Base-by-base conservation (phyloP, 2,888 invertebrate genomes). In the Xestia ashworthii region DNA sequence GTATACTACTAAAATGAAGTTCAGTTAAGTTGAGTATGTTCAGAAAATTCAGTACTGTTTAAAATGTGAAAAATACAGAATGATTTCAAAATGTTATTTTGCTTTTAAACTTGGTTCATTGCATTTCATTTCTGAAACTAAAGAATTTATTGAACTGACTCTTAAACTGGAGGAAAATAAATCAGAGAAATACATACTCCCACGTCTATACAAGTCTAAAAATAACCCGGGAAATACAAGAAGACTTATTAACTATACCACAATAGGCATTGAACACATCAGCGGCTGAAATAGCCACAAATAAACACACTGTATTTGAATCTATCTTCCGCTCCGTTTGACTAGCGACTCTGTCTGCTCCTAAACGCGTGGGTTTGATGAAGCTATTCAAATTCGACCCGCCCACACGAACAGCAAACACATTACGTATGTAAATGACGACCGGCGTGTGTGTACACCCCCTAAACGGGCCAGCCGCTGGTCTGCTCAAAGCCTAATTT, bases 341-440 rank as follows among this genome's bases (percentile, higher is more conserved):
- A 64, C 50, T 38, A 60, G 67, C 78, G 44, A 74, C 50, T 82
- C 78, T 44, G 83, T n/a, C 62, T 41, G n/a, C 9, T 50, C 69
- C 60, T 70, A 72, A 80, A 79, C 25, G 70, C 62, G 86, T 83
- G 60, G 81, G 81, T 68, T 71, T 74, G 83, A 87, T 87, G 76
- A 83, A 87, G 87, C 85, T 78, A 85, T 87, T 74, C 74, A 72
- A 58, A 81, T 76, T 50, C 68, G 55, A 19, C 32, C 77, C 78
- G 25, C 80, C 87, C 83, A 82, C 85, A 32, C 25, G n/a, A n/a
- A 66, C 25, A n/a, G 62, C 72, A 88, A 81, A 88, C 82, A 85
- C 76, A 88, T 88, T 87, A 85, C 71, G 70, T 75, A 85, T 79
- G 83, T 64, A 76, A 88, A 80, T 84, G 74, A 60, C 53, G 62